These are phyloP conservation scores for Phymanthus crucifer DNA, from an alignment of 92 coral and sea anemone genomes.

Conservation along the genomic window DNA sequence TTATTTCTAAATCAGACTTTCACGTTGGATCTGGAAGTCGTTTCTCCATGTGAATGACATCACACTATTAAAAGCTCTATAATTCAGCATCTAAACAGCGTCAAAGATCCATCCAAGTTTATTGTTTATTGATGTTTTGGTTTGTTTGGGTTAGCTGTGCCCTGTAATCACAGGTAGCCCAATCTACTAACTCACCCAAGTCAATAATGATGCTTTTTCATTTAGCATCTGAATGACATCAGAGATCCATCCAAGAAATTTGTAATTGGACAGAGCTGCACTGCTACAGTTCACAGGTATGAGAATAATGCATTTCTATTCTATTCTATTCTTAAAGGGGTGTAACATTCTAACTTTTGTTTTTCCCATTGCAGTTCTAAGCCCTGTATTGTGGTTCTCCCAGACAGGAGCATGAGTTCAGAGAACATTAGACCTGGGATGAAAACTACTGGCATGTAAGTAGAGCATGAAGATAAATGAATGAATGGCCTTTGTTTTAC, in stretches of 20 bases:
- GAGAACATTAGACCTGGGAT: conserved; percentile 68
- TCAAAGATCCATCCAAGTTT: no score
- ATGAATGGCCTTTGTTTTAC: no score
- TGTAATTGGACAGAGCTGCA: conserved; percentile 71
- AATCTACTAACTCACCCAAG: background rate
- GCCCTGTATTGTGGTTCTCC: conserved; percentile 41
- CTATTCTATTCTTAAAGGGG: background rate
- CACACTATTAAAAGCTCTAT: no score
- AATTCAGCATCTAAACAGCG: no score
- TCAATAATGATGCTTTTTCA: background rate
- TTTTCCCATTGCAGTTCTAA: conserved; percentile 7
- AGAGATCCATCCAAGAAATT: conserved; percentile 83
- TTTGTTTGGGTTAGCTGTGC: background rate
- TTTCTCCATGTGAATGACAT: no score
- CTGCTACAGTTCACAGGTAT: conserved; percentile 65
- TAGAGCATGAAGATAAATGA: background rate
- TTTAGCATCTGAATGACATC: conserved; percentile 86
- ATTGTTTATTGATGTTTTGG: no score
- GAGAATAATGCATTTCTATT: background rate
- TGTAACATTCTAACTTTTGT: background rate
- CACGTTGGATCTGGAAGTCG: no score
- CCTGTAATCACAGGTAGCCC: background rate
- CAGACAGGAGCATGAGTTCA: conserved; percentile 34
- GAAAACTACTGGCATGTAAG: conserved; percentile 74
- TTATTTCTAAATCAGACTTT: no score